A percentile compares a stretch with the other conserved stretches of the same genome.
Evolutionary conservation across 2,113 vertebrate genomes (phyloP).

Genomic region (Fregetta grallaria): DNA sequence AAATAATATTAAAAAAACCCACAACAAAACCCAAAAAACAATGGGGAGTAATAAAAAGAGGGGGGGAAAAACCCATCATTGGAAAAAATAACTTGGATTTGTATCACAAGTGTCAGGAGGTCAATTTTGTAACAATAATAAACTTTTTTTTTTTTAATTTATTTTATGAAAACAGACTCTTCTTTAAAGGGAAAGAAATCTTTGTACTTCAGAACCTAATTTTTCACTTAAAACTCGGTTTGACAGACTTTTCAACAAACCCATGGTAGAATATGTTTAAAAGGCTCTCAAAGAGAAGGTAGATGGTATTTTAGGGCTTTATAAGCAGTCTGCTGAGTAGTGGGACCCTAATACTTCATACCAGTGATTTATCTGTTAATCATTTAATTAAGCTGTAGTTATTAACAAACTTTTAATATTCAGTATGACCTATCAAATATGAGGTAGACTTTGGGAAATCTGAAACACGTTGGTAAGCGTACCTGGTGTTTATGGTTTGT

Average conservation of each 20-base stretch:
- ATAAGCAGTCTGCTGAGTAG: background rate
- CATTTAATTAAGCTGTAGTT: background rate
- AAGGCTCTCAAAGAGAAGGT: background rate
- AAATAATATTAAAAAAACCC: background rate
- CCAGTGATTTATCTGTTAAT: background rate
- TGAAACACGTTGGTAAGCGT: background rate
- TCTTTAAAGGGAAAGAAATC: background rate
- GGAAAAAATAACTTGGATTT: background rate
- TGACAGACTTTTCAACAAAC: background rate
- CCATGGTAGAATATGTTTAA: background rate
- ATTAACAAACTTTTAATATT: background rate
- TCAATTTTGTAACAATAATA: background rate
- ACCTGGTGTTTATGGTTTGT: background rate
- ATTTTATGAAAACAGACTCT: background rate
- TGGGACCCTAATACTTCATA: background rate
- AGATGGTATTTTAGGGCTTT: background rate
- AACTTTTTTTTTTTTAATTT: background rate
- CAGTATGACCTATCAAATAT: background rate
- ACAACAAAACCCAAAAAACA: background rate
- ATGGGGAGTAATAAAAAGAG: background rate
- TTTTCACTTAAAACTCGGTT: background rate
- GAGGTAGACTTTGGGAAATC: background rate
- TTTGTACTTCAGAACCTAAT: background rate
- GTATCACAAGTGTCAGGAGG: background rate
- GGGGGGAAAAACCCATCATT: rapidly evolving